These are phyloP conservation scores for Platyscapa corneri DNA, from an alignment of 1,140 invertebrate species.

Conservation along the genomic window DNA sequence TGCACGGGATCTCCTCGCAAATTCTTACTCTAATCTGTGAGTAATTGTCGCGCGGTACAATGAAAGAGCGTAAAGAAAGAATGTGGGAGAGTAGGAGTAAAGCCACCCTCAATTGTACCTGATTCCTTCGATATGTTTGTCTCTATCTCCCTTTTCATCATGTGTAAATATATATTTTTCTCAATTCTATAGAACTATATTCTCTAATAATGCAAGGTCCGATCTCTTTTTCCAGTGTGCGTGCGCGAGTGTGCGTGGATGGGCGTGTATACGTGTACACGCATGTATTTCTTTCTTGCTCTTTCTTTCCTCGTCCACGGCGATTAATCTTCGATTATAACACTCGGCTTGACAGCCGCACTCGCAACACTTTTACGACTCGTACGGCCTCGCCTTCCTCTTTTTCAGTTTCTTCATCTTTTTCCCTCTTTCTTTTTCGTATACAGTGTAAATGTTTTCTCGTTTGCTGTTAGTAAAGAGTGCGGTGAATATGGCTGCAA, in stretches of 20 bases:
- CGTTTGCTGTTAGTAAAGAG: neutral
- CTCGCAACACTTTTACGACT: slow-evolving; percentile 62
- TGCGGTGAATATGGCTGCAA: slow-evolving; percentile 14
- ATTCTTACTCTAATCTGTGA: slow-evolving; percentile 68
- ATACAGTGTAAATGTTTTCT: neutral
- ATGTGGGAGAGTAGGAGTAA: slow-evolving; percentile 41
- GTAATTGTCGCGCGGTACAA: slow-evolving; percentile 63
- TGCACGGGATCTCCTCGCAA: slow-evolving; percentile 60
- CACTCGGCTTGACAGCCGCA: slow-evolving; percentile 56
- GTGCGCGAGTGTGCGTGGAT: neutral
- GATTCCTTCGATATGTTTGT: slow-evolving; percentile 4
- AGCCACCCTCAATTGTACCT: slow-evolving; percentile 16
- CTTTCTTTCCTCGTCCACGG: slow-evolving; percentile 25
- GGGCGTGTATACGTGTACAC: no score
- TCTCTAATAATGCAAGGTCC: neutral
- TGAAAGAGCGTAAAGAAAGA: slow-evolving; percentile 54
- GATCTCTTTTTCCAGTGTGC: neutral
- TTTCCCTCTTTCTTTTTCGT: neutral
- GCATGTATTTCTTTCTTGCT: slow-evolving; percentile 3
- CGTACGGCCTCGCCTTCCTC: slow-evolving; percentile 2
- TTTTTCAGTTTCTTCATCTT: neutral
- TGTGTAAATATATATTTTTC: slow-evolving; percentile 36
- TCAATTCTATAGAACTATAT: neutral
- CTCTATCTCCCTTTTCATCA: slow-evolving; percentile 41
- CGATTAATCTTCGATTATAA: slow-evolving; percentile 64